Evolutionary conservation across 2,113 vertebrate genomes (phyloP).

Genomic region (Ammospiza caudacuta): DNA sequence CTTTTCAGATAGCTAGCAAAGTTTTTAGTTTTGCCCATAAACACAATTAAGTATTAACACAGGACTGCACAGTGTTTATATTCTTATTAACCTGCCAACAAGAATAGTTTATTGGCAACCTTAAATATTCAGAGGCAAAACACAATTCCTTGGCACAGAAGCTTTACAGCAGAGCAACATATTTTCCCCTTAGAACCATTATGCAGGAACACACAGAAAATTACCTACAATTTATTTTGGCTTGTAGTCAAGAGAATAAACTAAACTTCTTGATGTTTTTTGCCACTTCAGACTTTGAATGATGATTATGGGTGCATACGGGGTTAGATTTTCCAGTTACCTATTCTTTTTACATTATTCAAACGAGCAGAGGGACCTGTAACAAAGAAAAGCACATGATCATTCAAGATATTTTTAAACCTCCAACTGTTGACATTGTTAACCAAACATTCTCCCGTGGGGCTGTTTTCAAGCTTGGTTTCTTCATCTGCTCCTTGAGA

Average conservation of each 20-base stretch:
- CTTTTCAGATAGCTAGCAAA: conserved; percentile 23
- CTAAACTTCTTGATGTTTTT: conserved; percentile 31
- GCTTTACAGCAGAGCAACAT: conserved; percentile 40
- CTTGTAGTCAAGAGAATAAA: conserved; percentile 53
- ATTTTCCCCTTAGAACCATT: conserved; percentile 51
- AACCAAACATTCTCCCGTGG: not conserved
- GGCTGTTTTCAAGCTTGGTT: not conserved
- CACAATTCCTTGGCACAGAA: conserved; percentile 77
- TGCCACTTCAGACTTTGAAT: not conserved
- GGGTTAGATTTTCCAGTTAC: conserved; percentile 35
- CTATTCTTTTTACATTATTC: conserved; percentile 35
- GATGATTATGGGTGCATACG: not conserved
- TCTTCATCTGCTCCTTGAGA: conserved; percentile 6
- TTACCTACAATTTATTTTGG: conserved; percentile 61
- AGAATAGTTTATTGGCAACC: conserved; percentile 77
- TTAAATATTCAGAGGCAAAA: conserved; percentile 74
- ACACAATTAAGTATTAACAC: conserved; percentile 24
- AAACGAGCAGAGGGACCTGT: conserved; percentile 78
- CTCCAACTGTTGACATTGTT: not conserved
- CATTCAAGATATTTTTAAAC: conserved; percentile 12
- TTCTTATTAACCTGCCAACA: conserved; percentile 70
- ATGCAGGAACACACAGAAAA: conserved; percentile 38
- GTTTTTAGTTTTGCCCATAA: conserved; percentile 32
- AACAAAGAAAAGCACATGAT: conserved; percentile 57
- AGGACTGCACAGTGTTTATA: conserved; percentile 34